Base-by-base conservation (phyloP, 2,797 vertebrate genomes). In the Stomatorhinus walkeri region DNA sequence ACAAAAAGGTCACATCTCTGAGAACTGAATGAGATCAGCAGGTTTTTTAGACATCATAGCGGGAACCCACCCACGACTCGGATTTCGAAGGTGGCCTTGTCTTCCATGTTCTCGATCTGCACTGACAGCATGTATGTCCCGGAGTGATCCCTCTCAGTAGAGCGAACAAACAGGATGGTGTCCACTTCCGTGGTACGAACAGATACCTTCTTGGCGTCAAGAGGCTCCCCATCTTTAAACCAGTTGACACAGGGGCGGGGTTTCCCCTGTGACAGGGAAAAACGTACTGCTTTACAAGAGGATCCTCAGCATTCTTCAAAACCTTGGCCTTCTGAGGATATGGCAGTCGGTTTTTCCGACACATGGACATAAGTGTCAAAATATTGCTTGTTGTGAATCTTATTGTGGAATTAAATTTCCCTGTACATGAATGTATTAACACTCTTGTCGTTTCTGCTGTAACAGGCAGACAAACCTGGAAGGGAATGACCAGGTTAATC, bases 401-500 rank as follows among this genome's bases (percentile, higher is more conserved):
- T 32, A 19, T 14, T 40, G 32, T 48, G 24, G 28, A 49, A 48
- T 51, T 51, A 22, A 54, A 19, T 85, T 85, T 52, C 12, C 84
- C 48, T 14, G 32, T 85, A 32, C 10, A 49, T 49, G 46, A 52
- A 52, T 51, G 22, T 32, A 51, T 49, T 12, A 54, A 49, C 19
- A 10, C 43, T 14, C 9, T 9, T 14, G 22, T 51, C 48, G 1
- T 24, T 22, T 52, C n/a, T 49, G 46, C 24, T 24, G 32, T 56
- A 84, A 14, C 61, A 48, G n/a, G 22, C n/a, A 85, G 46, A 72
- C 91, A 91, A 81, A 98, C 97, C 96, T 97, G 97, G 94, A 98
- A 98, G 88, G 97, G 97, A 92, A 98, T 97, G 88, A 97, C 93
- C 52, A 98, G 84, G 94, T 98, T 98, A 92, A 98, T 90, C 81